phyloP scores from a whole-genome alignment of 2,888 invertebrate genomes.

The Ptychoptera contaminata region DNA sequence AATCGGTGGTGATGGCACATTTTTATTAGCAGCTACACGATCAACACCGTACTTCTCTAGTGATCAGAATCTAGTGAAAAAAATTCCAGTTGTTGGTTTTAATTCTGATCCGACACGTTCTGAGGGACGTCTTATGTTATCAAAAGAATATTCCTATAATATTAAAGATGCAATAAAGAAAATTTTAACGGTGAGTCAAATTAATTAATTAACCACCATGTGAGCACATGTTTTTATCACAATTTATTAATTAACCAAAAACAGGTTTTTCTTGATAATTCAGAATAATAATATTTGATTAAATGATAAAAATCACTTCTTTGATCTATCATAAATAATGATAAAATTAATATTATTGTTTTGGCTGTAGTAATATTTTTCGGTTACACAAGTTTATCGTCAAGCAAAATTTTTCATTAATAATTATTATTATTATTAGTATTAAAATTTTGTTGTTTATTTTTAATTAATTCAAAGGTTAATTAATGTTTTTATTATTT shows the following conservation, averaged over 20 bases:
- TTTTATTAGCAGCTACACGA: constrained; percentile 70
- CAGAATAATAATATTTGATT: neutral
- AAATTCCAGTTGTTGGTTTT: constrained; percentile 90
- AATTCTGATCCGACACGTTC: constrained; percentile 91
- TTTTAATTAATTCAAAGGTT: neutral
- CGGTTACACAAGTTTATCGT: no score
- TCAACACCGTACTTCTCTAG: constrained; percentile 26
- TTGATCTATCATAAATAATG: neutral
- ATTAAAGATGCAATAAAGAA: constrained; percentile 63
- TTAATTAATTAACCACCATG: neutral
- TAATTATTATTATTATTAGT: neutral
- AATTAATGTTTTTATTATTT: no score
- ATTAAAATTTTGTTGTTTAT: constrained; percentile 1
- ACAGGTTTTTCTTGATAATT: neutral
- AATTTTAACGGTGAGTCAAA: constrained; percentile 47
- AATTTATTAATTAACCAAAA: neutral
- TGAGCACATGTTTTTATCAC: no score
- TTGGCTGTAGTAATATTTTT: no score
- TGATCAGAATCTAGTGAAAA: constrained; percentile 21
- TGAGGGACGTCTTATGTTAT: constrained; percentile 83
- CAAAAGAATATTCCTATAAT: constrained; percentile 67
- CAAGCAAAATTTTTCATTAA: neutral
- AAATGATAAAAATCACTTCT: neutral
- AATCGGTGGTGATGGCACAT: constrained; percentile 95
- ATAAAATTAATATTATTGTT: neutral